These are phyloP conservation scores for Dynastes hyllus DNA, from an alignment of 2,888 invertebrate genomes.

Conservation along the genomic window DNA sequence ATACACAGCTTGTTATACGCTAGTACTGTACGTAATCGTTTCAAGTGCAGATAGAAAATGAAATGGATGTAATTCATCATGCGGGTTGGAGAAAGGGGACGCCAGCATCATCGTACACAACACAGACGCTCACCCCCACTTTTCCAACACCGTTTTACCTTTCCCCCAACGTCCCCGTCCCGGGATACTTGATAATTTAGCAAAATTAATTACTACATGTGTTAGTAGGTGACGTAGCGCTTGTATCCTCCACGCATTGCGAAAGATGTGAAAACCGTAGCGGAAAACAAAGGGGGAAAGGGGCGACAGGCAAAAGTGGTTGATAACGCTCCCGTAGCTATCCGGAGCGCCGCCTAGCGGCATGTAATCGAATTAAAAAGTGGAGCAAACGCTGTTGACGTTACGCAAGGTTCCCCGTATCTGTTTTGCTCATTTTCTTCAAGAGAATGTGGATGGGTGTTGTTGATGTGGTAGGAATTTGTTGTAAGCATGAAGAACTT, in stretches of 20 bases:
- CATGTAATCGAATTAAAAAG: slow-evolving; percentile 15
- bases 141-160: too few relatives aligned
- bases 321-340: not conserved
- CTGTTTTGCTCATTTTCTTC: too few relatives aligned
- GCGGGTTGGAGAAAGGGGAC: slow-evolving; percentile 7
- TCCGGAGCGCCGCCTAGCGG: too few relatives aligned
- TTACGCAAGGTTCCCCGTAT: not conserved
- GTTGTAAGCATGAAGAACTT: too few relatives aligned
- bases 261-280: not conserved
- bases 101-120: not conserved
- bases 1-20: too few relatives aligned
- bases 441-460: too few relatives aligned
- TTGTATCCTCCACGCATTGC: not conserved
- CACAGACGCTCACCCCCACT: not conserved
- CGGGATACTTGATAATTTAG: slow-evolving; percentile 32
- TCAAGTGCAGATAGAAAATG: slow-evolving; percentile 19
- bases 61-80: slow-evolving; percentile 40
- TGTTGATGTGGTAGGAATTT: too few relatives aligned
- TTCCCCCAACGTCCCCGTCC: too few relatives aligned
- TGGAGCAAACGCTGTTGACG: slow-evolving; percentile 23
- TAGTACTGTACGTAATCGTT: not conserved
- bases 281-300: not conserved
- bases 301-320: slow-evolving; percentile 7
- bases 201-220: slow-evolving; percentile 41
- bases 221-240: not conserved